Conservation (phyloP, 2,888 invertebrate species). For the Heliconius charithonia region DNA sequence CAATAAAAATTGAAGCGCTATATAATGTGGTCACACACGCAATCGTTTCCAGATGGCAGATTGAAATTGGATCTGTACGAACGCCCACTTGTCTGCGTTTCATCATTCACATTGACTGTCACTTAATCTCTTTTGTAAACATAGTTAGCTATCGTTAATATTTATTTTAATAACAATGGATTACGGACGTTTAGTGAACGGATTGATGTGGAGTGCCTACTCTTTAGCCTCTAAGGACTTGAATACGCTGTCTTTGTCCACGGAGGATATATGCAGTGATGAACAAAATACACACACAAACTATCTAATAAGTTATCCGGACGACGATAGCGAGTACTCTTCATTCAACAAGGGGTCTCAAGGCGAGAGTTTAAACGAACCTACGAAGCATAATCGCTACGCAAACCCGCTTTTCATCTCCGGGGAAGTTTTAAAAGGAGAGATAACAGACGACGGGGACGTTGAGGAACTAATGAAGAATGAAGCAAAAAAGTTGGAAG, state of each 20-base stretch:
- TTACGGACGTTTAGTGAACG: constrained; percentile 64
- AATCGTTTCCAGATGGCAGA: constrained; percentile 58
- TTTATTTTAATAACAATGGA: constrained; percentile 62
- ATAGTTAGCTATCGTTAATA: constrained; percentile 52
- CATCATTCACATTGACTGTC: constrained; percentile 56
- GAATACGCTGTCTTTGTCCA: constrained; percentile 57
- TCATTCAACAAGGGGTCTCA: constrained; percentile 50
- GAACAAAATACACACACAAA: constrained; percentile 57
- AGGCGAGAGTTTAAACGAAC: constrained; percentile 54
- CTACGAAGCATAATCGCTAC: constrained; percentile 64
- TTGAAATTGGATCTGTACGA: constrained; percentile 67
- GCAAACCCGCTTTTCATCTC: constrained; percentile 74
- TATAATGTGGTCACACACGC: constrained; percentile 38
- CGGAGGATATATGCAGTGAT: constrained; percentile 59
- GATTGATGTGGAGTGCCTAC: constrained; percentile 66
- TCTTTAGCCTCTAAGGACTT: constrained; percentile 56
- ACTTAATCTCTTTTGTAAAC: constrained; percentile 50
- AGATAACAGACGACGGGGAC: constrained; percentile 66
- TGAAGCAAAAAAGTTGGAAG: constrained; percentile 70
- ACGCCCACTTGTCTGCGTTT: constrained; percentile 69
- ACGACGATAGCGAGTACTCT: constrained; percentile 59
- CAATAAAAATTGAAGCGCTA: constrained; percentile 24
- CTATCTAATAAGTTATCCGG: constrained; percentile 69
- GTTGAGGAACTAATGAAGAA: constrained; percentile 72
- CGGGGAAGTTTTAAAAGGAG: constrained; percentile 68